Conservation (phyloP, 37 sponge, comb jelly and placozoan genomes). For the Beroe ovata region DNA sequence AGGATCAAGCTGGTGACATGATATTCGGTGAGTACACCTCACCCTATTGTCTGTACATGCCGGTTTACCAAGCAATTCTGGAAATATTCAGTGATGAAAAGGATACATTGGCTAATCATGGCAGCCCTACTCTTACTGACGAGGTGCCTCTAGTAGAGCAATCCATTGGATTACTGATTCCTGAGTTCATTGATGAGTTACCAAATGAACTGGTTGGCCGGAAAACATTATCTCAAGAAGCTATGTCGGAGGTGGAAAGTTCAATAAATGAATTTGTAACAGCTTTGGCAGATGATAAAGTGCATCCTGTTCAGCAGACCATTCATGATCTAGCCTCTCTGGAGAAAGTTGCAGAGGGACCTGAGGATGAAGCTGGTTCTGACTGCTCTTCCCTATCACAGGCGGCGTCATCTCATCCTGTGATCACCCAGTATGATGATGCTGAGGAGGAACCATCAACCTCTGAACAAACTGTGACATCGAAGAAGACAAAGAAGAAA, state of each 20-base stretch:
- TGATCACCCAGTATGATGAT: too few relatives aligned
- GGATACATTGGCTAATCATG: neutral
- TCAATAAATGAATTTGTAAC: too few relatives aligned
- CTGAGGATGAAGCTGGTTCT: neutral
- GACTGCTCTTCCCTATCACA: too few relatives aligned
- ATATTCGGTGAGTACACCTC: neutral
- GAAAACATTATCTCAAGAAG: neutral
- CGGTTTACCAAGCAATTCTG: constrained; percentile 26
- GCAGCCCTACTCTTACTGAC: constrained; percentile 12
- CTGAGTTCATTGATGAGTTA: too few relatives aligned
- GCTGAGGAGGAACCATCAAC: neutral
- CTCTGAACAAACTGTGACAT: neutral
- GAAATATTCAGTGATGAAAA: neutral
- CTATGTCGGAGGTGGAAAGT: too few relatives aligned
- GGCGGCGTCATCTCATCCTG: too few relatives aligned
- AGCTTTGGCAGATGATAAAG: too few relatives aligned
- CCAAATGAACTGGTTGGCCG: neutral
- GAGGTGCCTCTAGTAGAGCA: too few relatives aligned
- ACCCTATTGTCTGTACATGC: neutral
- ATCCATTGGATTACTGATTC: too few relatives aligned
- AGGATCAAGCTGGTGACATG: neutral
- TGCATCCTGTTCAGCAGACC: too few relatives aligned
- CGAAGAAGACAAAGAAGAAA: neutral
- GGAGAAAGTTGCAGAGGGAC: neutral
- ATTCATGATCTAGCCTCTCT: too few relatives aligned